Conservation (phyloP, 1,140 invertebrate genomes). For the Drosophila sucinea region DNA sequence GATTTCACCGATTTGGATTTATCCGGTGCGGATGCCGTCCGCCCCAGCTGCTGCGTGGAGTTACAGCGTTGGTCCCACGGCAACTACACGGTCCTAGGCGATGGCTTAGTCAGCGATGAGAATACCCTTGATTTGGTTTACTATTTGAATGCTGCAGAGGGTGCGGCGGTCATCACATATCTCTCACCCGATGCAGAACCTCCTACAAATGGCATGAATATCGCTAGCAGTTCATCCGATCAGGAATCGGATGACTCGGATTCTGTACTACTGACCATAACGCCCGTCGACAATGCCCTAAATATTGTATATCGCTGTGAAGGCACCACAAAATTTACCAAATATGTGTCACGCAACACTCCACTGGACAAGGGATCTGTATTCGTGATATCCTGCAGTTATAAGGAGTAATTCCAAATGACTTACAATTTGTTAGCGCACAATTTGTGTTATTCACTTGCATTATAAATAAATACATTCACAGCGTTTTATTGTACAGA, state of each 20-base stretch:
- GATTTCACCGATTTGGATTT: slow-evolving; percentile 88
- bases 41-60: slow-evolving; percentile 85
- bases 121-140: slow-evolving; percentile 85
- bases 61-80: slow-evolving; percentile 88
- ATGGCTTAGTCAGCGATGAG: slow-evolving; percentile 81
- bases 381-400: slow-evolving; percentile 80
- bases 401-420: slow-evolving; percentile 67
- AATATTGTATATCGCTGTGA: slow-evolving; percentile 87
- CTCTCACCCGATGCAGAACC: slow-evolving; percentile 84
- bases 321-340: slow-evolving; percentile 86
- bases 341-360: slow-evolving; percentile 84
- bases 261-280: slow-evolving; percentile 83
- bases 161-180: slow-evolving; percentile 84
- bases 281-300: slow-evolving; percentile 86
- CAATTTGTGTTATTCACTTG: slow-evolving; percentile 34
- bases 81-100: slow-evolving; percentile 85
- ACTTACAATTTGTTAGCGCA: slow-evolving; percentile 26
- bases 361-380: slow-evolving; percentile 74
- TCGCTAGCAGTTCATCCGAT: slow-evolving; percentile 17
- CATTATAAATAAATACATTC: slow-evolving; percentile 33
- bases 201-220: slow-evolving; percentile 24
- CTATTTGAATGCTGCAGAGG: slow-evolving; percentile 84
- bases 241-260: slow-evolving; percentile 53
- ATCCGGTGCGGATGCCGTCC: slow-evolving; percentile 72
- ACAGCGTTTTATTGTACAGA: slow-evolving; percentile 59